A percentile compares a stretch with the other conserved stretches of the same genome.
phyloP scores from a whole-genome alignment of 1,140 invertebrate species.

The Aporrectodea caliginosa region DNA sequence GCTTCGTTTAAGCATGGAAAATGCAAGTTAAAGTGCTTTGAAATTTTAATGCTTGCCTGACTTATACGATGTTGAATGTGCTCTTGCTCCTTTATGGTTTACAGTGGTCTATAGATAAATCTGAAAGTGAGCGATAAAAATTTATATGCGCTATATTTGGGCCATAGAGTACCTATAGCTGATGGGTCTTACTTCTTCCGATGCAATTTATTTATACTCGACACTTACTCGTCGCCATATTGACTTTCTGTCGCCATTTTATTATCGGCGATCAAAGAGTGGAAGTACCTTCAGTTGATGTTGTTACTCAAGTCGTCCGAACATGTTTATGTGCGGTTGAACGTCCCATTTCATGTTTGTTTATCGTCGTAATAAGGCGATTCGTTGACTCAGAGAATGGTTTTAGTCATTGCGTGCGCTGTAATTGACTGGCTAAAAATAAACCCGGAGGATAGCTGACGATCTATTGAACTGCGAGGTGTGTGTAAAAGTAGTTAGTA shows the following conservation, averaged over 20 bases:
- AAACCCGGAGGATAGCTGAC: not conserved
- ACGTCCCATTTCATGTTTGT: not conserved
- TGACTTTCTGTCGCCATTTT: not conserved
- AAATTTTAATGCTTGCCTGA: no score
- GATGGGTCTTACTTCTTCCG: not conserved
- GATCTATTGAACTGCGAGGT: not conserved
- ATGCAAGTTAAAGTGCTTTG: not conserved
- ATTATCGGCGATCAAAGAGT: not conserved
- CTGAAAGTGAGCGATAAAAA: not conserved
- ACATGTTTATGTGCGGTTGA: not conserved
- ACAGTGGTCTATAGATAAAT: not conserved
- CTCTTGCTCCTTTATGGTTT: no score
- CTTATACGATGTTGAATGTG: no score
- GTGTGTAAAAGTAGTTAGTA: not conserved
- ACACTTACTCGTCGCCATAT: not conserved
- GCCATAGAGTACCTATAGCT: not conserved
- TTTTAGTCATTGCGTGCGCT: not conserved
- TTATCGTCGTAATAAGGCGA: not conserved
- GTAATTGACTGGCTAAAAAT: not conserved
- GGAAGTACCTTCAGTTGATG: not conserved
- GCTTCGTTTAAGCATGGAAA: not conserved
- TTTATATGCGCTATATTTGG: not conserved
- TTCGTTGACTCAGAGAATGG: not conserved
- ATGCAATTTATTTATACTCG: not conserved
- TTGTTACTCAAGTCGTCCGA: not conserved